A percentile compares a stretch with the other conserved stretches of the same genome.
Conservation (phyloP, 2,888 invertebrate genomes). For the Strigamia crassipes region DNA sequence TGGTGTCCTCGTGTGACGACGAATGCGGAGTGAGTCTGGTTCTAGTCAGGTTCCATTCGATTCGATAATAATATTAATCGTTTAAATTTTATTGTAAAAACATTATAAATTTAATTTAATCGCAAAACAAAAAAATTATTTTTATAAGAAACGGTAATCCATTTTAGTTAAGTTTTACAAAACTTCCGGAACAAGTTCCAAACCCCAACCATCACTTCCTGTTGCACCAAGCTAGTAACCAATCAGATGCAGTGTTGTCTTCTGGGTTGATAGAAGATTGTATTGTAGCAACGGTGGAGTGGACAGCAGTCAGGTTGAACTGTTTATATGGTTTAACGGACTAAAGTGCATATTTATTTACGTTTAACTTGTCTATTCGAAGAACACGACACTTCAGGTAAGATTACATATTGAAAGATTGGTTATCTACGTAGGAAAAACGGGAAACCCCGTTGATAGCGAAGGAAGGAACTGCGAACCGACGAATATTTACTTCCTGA, state of each 20-base stretch:
- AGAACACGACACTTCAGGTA: not conserved
- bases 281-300: slow-evolving; percentile 26
- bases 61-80: no score
- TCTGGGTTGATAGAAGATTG: slow-evolving; percentile 23
- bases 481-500: not conserved
- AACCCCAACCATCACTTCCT: not conserved
- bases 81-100: no score
- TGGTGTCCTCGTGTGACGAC: not conserved
- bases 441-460: not conserved
- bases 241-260: slow-evolving; percentile 15
- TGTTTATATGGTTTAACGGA: not conserved
- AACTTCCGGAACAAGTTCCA: not conserved
- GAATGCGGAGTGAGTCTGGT: no score
- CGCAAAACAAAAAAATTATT: no score
- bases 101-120: no score
- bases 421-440: not conserved
- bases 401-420: not conserved
- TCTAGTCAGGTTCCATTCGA: no score
- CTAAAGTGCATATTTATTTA: not conserved
- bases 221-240: not conserved
- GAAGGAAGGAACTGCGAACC: not conserved
- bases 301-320: not conserved
- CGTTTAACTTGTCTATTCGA: not conserved
- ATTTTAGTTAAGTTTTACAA: no score
- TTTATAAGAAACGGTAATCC: no score